Conservation (phyloP, 2,113 vertebrate species). For the Gymnobelideus leadbeateri region DNA sequence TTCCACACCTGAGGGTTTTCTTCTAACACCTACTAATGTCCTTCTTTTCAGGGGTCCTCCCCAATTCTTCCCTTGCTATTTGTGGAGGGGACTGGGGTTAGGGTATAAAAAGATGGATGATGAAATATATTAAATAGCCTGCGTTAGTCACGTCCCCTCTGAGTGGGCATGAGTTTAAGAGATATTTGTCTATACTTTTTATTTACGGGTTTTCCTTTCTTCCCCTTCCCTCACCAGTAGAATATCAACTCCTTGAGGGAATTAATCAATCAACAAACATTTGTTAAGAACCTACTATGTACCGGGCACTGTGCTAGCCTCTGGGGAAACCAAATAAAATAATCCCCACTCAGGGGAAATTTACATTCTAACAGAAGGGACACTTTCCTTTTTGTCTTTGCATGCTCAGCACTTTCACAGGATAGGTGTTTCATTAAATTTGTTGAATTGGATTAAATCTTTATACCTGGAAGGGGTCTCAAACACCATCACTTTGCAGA, state of each 20-base stretch:
- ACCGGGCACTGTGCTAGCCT: background rate
- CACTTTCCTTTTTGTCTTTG: background rate
- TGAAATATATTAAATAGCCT: too few relatives aligned
- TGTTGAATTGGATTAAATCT: background rate
- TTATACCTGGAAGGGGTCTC: background rate
- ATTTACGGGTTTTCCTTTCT: background rate
- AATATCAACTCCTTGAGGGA: background rate
- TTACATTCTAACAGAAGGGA: background rate
- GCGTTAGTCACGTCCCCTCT: background rate
- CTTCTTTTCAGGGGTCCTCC: slow-evolving; percentile 69
- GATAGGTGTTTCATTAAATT: slow-evolving; percentile 9
- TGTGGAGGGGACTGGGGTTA: slow-evolving; percentile 17
- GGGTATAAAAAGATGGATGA: slow-evolving; percentile 42
- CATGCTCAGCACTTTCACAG: background rate
- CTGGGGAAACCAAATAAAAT: background rate
- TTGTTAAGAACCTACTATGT: background rate
- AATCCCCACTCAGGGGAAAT: background rate
- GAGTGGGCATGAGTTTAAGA: background rate
- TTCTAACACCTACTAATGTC: slow-evolving; percentile 83
- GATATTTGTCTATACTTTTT: background rate
- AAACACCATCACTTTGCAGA: background rate
- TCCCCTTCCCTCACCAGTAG: background rate
- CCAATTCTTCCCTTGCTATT: background rate
- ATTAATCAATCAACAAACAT: background rate
- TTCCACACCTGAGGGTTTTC: slow-evolving; percentile 84